Base-by-base conservation (phyloP, 2,888 invertebrate genomes). In the Pseudanteris insignis region DNA sequence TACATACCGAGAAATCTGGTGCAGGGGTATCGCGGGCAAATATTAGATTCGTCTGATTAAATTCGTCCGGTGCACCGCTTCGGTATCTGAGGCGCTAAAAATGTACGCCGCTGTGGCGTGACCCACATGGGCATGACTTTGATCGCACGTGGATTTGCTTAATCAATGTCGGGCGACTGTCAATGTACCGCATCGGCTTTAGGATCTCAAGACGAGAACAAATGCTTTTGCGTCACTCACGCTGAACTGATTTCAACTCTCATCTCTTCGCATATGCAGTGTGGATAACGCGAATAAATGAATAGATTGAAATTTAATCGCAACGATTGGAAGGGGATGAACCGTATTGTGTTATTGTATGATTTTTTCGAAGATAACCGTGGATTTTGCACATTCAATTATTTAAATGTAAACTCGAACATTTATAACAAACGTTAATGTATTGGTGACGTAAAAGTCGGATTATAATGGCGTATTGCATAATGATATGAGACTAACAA, bases 41-140 rank as follows among this genome's bases (percentile, higher is more conserved):
- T 44, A 40, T 44, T 44, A 58, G 50, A 58, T 58, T 44, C 24
- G 33, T 6, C 33, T 40, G 58, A 44, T 58, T 58, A 51, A 51
- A 58, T 44, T 50, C n/a, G n/a, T n/a, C n/a, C n/a, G n/a, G 44
- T 37, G 12, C 43, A 7, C 24, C 29, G 47, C n/a, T n/a, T n/a
- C n/a, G n/a, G n/a, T n/a, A n/a, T 46, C 18, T 14, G 2, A 11
- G 15, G 15, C 2, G 32, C 13, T n/a, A 40, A 44, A 21, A 21
- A 7, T 21, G 21, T 7, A 47, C 13, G 14, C 34, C 10, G 12
- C 26, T 8, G 36, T 25, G 28, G 26, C 47, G 43, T 25, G 48
- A 55, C 41, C 40, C 33, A 57, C 30, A 41, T 40, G 12, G 36
- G 2, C 3, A 8, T 25, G 47, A 57, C 37, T 41, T 48, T 48